phyloP scores from a whole-genome alignment of 2,797 vertebrate species.

The Cheirogaleus major region DNA sequence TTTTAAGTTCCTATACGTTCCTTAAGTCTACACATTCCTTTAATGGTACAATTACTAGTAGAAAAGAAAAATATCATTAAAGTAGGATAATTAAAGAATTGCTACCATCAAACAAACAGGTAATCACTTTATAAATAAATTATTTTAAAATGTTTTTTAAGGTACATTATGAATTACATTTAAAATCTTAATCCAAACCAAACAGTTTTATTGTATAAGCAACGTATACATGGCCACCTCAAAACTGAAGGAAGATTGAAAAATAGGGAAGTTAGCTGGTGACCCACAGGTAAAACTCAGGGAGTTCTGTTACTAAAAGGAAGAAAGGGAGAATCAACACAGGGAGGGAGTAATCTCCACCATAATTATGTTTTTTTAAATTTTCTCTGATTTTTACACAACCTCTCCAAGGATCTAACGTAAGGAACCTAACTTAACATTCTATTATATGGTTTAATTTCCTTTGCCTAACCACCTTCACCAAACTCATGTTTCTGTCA shows the following conservation, averaged over 20 bases:
- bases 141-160: neutral
- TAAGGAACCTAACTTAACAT: neutral
- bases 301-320: neutral
- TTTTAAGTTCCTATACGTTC: neutral
- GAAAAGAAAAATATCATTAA: constrained; percentile 43
- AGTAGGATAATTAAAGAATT: neutral
- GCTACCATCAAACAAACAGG: neutral
- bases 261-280: accelerated
- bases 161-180: neutral
- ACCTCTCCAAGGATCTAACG: neutral
- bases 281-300: neutral
- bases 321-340: neutral
- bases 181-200: neutral
- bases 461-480: neutral
- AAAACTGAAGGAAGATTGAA: neutral
- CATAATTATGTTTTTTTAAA: neutral
- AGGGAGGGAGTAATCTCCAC: neutral
- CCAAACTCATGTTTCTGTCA: neutral
- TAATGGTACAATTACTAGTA: neutral
- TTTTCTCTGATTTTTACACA: neutral
- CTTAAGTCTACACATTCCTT: neutral
- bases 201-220: neutral
- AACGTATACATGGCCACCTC: neutral
- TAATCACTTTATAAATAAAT: neutral
- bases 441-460: neutral